These are phyloP conservation scores for Serinus canaria DNA, from an alignment of 2,113 vertebrate genomes.

Conservation along the genomic window DNA sequence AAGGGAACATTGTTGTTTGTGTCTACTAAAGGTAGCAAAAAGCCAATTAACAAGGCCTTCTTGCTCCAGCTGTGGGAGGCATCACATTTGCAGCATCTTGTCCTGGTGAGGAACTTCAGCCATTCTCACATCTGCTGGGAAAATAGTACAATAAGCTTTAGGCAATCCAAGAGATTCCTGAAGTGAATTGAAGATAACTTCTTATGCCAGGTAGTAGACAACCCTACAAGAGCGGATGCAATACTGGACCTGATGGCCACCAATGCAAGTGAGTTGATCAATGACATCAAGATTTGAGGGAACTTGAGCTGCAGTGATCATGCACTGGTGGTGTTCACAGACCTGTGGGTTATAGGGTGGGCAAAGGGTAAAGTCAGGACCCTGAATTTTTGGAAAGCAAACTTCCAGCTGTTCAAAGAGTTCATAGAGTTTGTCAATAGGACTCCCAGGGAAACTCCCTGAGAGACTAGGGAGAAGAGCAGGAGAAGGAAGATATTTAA, in stretches of 20 bases:
- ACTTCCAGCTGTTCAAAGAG: background rate
- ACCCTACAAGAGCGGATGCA: background rate
- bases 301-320: background rate
- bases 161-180: background rate
- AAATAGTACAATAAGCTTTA: background rate
- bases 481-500: background rate
- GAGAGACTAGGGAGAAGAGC: background rate
- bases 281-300: background rate
- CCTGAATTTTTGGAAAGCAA: background rate
- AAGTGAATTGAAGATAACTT: background rate
- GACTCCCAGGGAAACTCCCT: background rate
- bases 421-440: background rate
- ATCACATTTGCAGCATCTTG: accelerated
- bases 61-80: background rate
- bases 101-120: background rate
- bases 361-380: background rate
- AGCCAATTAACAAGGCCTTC: background rate
- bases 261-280: background rate
- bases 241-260: background rate
- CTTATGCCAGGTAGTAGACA: background rate
- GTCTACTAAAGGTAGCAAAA: background rate
- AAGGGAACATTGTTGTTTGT: background rate
- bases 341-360: too few species aligned
- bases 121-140: background rate
- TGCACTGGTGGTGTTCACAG: background rate